These are phyloP conservation scores for Brachyrhaphis roseni DNA, from an alignment of 2,797 vertebrate genomes.

Conservation along the genomic window DNA sequence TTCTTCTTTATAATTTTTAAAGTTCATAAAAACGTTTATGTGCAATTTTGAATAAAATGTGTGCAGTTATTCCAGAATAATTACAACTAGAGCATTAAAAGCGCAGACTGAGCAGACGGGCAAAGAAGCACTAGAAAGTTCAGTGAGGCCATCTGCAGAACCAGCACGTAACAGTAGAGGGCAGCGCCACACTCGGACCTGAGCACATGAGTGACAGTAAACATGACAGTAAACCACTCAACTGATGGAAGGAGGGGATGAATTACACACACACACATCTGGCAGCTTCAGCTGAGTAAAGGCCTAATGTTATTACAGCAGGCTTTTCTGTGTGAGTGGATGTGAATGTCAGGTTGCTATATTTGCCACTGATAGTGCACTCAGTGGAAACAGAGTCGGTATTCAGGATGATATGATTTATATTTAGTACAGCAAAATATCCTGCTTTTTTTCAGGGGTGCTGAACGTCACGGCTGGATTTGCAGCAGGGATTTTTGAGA, in stretches of 20 bases:
- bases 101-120: background rate
- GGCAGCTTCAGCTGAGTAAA: slow-evolving; percentile 49
- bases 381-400: slow-evolving; percentile 26
- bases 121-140: background rate
- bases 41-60: background rate
- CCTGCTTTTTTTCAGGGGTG: slow-evolving; percentile 6
- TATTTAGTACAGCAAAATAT: slow-evolving; percentile 18
- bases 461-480: background rate
- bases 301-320: slow-evolving; percentile 62
- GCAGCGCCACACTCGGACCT: slow-evolving; percentile 37
- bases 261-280: slow-evolving; percentile 37
- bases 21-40: background rate
- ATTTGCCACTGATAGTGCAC: slow-evolving; percentile 34
- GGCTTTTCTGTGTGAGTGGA: slow-evolving; percentile 58
- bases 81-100: background rate
- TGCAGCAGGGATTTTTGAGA: background rate
- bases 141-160: slow-evolving; percentile 18
- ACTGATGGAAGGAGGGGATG: slow-evolving; percentile 40
- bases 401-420: slow-evolving; percentile 22
- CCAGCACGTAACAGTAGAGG: slow-evolving; percentile 67
- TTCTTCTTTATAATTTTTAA: background rate
- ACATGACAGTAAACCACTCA: slow-evolving; percentile 56
- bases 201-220: slow-evolving; percentile 40
- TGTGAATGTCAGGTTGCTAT: slow-evolving; percentile 58
- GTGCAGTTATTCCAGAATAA: background rate